Conservation (phyloP, 2,797 vertebrate genomes). For the Enteromius treurensis region DNA sequence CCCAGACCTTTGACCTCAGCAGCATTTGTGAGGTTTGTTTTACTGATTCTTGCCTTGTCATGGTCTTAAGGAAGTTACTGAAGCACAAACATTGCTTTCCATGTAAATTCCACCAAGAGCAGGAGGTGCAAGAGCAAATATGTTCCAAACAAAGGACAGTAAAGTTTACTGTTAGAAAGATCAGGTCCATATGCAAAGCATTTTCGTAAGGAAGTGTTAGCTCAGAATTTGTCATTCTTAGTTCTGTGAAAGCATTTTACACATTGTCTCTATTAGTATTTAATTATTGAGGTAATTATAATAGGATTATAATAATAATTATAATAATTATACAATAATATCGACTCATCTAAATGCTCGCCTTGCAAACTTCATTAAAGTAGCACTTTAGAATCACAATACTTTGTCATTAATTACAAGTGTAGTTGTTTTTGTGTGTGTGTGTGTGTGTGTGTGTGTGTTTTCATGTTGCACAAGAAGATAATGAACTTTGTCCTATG, state of each 20-base stretch:
- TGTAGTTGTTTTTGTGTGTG: background rate
- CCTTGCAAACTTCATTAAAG: background rate
- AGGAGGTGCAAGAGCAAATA: slow-evolving; percentile 34
- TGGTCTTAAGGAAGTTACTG: slow-evolving; percentile 44
- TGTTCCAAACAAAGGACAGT: background rate
- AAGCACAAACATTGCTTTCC: slow-evolving; percentile 30
- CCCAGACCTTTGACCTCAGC: slow-evolving; percentile 47
- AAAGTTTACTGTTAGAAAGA: slow-evolving; percentile 1
- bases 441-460: background rate
- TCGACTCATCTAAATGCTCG: background rate
- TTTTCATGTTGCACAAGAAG: background rate
- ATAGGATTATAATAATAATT: background rate
- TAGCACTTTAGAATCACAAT: background rate
- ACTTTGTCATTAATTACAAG: background rate
- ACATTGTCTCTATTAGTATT: background rate
- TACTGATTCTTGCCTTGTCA: slow-evolving; percentile 51
- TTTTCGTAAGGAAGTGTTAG: background rate
- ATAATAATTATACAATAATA: background rate
- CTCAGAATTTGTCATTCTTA: background rate
- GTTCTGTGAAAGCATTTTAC: background rate
- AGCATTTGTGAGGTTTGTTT: slow-evolving; percentile 42
- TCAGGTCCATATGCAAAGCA: background rate
- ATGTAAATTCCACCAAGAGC: slow-evolving; percentile 6
- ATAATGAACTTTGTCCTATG: slow-evolving; percentile 1
- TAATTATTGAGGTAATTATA: background rate